Conservation (phyloP, 2,113 vertebrate genomes). For the Symphodus melops region DNA sequence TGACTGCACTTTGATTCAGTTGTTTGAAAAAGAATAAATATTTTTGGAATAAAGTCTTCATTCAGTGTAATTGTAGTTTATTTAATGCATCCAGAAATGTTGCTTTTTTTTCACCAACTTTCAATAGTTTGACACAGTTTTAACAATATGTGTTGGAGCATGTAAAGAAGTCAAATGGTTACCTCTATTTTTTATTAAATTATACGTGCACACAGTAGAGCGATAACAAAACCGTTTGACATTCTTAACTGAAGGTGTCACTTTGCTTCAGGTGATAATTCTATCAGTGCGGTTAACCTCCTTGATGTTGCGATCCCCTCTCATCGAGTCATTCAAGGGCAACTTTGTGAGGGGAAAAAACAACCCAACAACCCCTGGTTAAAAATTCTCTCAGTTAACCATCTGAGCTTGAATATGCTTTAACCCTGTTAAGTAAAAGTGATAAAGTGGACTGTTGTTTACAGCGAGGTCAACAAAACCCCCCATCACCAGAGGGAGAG, state of each 20-base stretch:
- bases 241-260: background rate
- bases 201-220: background rate
- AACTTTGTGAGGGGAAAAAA: background rate
- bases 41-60: conserved; percentile 35
- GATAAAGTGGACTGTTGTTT: background rate
- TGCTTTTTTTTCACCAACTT: background rate
- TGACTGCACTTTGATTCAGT: conserved; percentile 11
- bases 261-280: background rate
- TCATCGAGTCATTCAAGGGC: conserved; percentile 49
- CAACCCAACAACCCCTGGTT: conserved; percentile 16
- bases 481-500: background rate
- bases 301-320: background rate
- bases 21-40: conserved; percentile 51
- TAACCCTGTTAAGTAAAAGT: background rate
- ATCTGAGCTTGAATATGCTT: background rate
- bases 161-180: background rate
- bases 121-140: background rate
- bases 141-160: background rate
- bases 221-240: too few relatives aligned
- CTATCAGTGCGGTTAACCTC: background rate
- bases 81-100: conserved; percentile 5
- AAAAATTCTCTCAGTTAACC: conserved; percentile 5
- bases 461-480: background rate
- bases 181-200: background rate
- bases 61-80: conserved; percentile 12